phyloP scores from a whole-genome alignment of 2,797 vertebrate genomes.

The Salmo trutta region DNA sequence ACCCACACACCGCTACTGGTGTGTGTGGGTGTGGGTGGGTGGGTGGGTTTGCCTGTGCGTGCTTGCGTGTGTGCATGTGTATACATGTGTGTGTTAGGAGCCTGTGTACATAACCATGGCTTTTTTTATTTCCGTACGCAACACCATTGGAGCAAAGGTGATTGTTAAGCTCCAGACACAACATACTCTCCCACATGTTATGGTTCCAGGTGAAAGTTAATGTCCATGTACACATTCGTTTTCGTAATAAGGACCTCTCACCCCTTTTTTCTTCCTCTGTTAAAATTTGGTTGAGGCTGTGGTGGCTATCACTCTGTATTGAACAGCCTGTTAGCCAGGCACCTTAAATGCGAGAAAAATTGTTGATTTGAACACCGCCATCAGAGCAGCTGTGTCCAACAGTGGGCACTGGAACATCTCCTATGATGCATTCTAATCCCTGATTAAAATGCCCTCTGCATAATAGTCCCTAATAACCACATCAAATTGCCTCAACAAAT shows the following conservation, averaged over 20 bases:
- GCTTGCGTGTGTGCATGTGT: no score
- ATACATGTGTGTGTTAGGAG: background rate
- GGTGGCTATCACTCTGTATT: conserved; percentile 11
- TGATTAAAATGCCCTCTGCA: conserved; percentile 69
- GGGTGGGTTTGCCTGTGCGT: no score
- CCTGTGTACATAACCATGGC: background rate
- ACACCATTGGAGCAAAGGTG: background rate
- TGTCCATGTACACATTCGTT: conserved; percentile 28
- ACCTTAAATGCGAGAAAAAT: conserved; percentile 64
- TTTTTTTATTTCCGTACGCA: background rate
- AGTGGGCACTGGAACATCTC: conserved; percentile 72
- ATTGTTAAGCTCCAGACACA: background rate
- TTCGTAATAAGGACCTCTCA: conserved; percentile 34
- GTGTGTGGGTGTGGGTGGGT: no score
- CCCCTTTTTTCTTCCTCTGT: conserved; percentile 20
- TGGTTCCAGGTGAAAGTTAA: conserved; percentile 39
- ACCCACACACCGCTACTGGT: no score
- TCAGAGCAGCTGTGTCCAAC: conserved; percentile 71
- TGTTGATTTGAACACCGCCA: conserved; percentile 64
- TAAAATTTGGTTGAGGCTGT: conserved; percentile 34
- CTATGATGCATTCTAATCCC: conserved; percentile 75
- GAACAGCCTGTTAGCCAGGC: conserved; percentile 16
- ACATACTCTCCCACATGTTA: background rate
- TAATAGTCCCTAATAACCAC: conserved; percentile 76
- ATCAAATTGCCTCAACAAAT: conserved; percentile 76